phyloP scores from a whole-genome alignment of 2,888 invertebrate species.

The Sepiola atlantica region DNA sequence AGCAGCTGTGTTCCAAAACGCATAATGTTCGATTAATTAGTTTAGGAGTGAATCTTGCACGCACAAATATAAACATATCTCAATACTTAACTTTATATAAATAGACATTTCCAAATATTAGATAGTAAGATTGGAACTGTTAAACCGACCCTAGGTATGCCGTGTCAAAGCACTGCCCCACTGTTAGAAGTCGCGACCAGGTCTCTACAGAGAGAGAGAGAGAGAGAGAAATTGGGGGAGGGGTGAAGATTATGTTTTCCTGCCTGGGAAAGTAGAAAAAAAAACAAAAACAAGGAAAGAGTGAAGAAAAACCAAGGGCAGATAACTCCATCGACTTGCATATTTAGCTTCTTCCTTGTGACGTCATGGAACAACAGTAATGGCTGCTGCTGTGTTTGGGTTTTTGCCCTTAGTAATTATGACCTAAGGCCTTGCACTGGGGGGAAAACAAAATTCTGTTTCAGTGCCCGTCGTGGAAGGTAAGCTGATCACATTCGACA shows the following conservation, averaged over 20 bases:
- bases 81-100: too few species aligned
- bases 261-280: not conserved
- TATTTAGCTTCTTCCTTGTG: slow-evolving; percentile 44
- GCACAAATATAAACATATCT: too few species aligned
- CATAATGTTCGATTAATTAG: too few species aligned
- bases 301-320: not conserved
- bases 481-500: slow-evolving; percentile 24
- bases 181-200: not conserved
- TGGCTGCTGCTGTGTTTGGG: slow-evolving; percentile 44
- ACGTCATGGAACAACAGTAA: slow-evolving; percentile 48
- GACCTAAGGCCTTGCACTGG: slow-evolving; percentile 36
- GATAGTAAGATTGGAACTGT: not conserved
- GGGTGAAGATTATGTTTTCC: not conserved
- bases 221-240: not conserved
- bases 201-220: not conserved
- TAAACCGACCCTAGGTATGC: not conserved
- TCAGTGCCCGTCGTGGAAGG: slow-evolving; percentile 46
- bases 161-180: not conserved
- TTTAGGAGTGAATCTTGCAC: too few species aligned
- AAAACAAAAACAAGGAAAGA: not conserved
- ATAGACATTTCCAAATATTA: too few species aligned
- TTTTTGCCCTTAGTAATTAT: slow-evolving; percentile 36
- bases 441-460: slow-evolving; percentile 39
- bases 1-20: too few species aligned
- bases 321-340: slow-evolving; percentile 38